Evolutionary conservation across 1,140 invertebrate genomes (phyloP), one percentile per base, ranked within the genome.

Genomic region (Calliphora vicina): DNA sequence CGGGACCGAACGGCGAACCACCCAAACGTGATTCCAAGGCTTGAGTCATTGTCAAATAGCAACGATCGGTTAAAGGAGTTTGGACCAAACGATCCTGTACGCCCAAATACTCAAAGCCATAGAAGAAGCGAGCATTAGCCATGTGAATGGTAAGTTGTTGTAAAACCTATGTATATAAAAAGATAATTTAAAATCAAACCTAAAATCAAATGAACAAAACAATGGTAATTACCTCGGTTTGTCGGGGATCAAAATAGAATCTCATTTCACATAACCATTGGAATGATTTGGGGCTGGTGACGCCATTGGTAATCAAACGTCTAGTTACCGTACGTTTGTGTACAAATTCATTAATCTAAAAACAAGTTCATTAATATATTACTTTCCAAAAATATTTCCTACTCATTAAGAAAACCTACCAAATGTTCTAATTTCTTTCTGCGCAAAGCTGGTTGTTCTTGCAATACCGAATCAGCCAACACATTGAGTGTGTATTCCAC

Each of bases 31-130:
- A 96, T 91, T 99, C 98, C 23, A 99, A 91, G 3, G 99, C 99
- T 91, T 99, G 99, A 0, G 99, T 99, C 99, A 99, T 99, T 2
- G 99, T 99, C 74, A 99, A 93, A 89, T 99, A 99, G 91, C 99
- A 99, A 81, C 98, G 93, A 91, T 99, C 99, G 5, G 99, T 99
- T 0, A 99, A 92, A 2, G 99, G 99, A 3, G 99, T 99, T 91
- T 99, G 99, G 2, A 99, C 99, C 5, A 99, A 92, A 83, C 98
- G 94, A 90, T 99, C 99, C 91, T 99, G 97, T 0, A 99, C 97
- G 26, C 98, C 99, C 3, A 99, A 92, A 91, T 99, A 99, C 91
- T 99, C 99, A 91, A 99, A 99, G 4, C 99, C 99, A 91, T 99
- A 99, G 87, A 96, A 96, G 92, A 99, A 99, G 87, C 97, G 96